phyloP scores from a whole-genome alignment of 2,113 vertebrate genomes.

The Butorides virescens region DNA sequence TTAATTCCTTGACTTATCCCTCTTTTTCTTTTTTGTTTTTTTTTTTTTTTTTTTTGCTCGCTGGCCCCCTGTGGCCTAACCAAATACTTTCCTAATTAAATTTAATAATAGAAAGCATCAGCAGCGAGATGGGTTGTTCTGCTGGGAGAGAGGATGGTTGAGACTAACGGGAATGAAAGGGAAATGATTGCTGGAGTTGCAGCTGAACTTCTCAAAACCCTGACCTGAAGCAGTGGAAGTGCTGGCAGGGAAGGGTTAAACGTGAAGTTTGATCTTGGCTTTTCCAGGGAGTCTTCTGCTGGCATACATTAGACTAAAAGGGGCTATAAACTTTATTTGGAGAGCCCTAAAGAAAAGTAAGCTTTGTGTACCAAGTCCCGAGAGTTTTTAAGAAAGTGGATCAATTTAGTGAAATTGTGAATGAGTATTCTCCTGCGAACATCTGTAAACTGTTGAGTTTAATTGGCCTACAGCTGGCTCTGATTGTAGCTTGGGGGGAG shows the following conservation, averaged over 20 bases:
- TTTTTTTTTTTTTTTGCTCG: neutral
- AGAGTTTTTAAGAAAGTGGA: conserved; percentile 29
- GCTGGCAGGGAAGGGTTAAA: neutral
- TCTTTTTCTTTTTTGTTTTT: neutral
- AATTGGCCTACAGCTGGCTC: conserved; percentile 53
- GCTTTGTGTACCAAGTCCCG: neutral
- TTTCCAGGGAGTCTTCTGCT: neutral
- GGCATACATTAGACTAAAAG: neutral
- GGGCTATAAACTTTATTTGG: neutral
- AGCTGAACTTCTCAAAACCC: neutral
- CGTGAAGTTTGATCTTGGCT: neutral
- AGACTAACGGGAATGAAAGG: neutral
- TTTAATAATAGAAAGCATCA: conserved; percentile 33
- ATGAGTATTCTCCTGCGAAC: conserved; percentile 30
- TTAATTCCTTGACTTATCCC: neutral
- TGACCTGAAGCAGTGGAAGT: too few relatives aligned
- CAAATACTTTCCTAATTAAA: conserved; percentile 59
- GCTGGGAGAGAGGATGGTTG: neutral
- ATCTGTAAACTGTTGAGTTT: conserved; percentile 53
- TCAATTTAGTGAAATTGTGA: conserved; percentile 21
- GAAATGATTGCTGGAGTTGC: neutral
- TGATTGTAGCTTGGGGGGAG: neutral
- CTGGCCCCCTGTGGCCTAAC: neutral
- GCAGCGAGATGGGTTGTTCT: neutral
- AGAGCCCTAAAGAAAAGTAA: conserved; percentile 16